Percentiles rank a stretch among this genome's conserved stretches.
Conservation (phyloP, 2,797 vertebrate species). For the Thaleichthys pacificus region DNA sequence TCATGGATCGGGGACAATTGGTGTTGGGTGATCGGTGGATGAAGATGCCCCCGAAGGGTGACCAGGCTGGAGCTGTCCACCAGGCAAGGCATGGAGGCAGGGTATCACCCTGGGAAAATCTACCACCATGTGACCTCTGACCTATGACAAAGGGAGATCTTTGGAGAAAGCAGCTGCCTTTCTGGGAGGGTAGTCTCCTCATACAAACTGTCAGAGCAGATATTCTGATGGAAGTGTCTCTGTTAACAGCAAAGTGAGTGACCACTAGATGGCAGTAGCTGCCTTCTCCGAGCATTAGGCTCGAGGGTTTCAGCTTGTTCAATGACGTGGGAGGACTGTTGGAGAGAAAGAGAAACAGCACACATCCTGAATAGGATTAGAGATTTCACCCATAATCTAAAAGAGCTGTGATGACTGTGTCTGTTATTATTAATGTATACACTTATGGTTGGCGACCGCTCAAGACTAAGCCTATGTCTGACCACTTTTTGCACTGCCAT, state of each 20-base stretch:
- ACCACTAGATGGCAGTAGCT: slow-evolving; percentile 11
- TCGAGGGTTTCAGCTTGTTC: neutral
- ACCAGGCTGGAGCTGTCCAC: neutral
- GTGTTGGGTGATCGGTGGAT: slow-evolving; percentile 27
- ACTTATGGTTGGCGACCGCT: too few relatives aligned
- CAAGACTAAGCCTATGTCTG: too few relatives aligned
- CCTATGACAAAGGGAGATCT: neutral
- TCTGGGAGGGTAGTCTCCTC: neutral
- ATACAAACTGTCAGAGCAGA: neutral
- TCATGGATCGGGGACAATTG: slow-evolving; percentile 33
- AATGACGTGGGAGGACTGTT: neutral
- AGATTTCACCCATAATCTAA: neutral
- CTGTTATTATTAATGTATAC: too few relatives aligned
- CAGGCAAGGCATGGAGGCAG: neutral
- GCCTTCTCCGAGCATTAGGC: neutral
- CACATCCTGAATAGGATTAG: neutral
- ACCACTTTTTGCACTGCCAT: too few relatives aligned
- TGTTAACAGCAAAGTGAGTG: neutral
- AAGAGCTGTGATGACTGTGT: neutral
- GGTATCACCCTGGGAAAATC: neutral
- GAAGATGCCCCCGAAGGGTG: neutral
- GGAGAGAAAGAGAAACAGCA: neutral
- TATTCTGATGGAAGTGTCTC: neutral
- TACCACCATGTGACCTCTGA: neutral
- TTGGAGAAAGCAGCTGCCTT: neutral